Evolutionary conservation across 2,888 invertebrate genomes (phyloP).

Genomic region (Metallyticus violacea): DNA sequence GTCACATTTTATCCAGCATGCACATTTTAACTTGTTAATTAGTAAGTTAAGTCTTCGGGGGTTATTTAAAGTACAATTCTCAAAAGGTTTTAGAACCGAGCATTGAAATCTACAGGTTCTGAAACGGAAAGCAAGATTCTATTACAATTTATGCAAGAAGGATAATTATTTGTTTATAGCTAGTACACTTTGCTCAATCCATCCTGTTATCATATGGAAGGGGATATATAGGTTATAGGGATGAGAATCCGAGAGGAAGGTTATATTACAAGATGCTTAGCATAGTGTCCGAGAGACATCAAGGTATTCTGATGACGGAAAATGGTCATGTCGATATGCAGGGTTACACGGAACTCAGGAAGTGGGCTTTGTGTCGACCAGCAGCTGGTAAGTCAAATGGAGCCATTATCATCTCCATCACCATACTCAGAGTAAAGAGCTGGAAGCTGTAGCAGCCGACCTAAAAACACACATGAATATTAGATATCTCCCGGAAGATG

Average conservation of each 20-base stretch:
- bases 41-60: no score
- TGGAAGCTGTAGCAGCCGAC: conserved; percentile 17
- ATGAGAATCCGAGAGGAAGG: background rate
- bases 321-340: background rate
- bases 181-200: background rate
- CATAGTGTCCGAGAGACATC: background rate
- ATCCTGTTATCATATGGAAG: background rate
- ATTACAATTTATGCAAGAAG: no score
- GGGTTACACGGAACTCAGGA: background rate
- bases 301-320: background rate
- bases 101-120: no score
- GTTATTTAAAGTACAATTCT: no score
- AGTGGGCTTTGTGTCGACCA: background rate
- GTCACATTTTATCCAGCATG: no score
- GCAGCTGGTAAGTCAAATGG: background rate
- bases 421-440: conserved; percentile 9
- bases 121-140: no score
- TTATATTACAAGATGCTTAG: no score
- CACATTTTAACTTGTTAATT: no score
- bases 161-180: no score
- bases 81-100: no score
- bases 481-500: conserved; percentile 9
- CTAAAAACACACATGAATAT: conserved; percentile 27
- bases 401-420: background rate
- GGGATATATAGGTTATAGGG: no score